These are phyloP conservation scores for Eurytoma californica DNA, from an alignment of 2,888 invertebrate species.

Conservation along the genomic window DNA sequence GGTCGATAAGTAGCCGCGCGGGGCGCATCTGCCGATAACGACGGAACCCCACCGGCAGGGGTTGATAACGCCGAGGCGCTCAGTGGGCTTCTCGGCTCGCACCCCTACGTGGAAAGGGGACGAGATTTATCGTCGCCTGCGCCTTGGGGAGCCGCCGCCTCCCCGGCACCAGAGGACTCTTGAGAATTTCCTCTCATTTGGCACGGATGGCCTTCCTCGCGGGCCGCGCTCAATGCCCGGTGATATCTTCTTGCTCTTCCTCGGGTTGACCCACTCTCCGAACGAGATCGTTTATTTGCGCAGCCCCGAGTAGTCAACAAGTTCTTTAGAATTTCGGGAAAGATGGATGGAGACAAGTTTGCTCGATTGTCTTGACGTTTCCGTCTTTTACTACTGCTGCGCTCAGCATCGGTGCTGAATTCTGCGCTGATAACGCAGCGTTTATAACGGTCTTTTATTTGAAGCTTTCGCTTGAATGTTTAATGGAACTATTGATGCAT, in stretches of 20 bases:
- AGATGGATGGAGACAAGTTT: not conserved
- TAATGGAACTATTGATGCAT: too few relatives aligned
- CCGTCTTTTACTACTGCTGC: not conserved
- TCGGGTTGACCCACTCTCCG: not conserved
- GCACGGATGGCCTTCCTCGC: constrained; percentile 6
- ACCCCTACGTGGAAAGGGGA: constrained; percentile 4
- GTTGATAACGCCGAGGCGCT: constrained; percentile 18
- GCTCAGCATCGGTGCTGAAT: not conserved
- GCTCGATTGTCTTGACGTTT: not conserved
- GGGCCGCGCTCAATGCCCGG: not conserved
- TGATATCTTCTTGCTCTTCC: constrained; percentile 11
- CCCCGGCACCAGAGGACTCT: constrained; percentile 24
- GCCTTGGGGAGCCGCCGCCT: not conserved
- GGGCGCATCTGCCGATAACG: constrained; percentile 30
- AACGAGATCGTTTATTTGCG: not conserved
- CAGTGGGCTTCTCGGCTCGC: not conserved
- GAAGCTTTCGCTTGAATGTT: not conserved
- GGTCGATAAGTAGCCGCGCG: constrained; percentile 32
- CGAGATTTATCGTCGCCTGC: constrained; percentile 10
- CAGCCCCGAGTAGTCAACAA: not conserved
- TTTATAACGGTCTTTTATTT: not conserved
- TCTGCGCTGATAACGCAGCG: not conserved
- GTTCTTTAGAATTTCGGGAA: not conserved
- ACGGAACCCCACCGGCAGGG: constrained; percentile 6
- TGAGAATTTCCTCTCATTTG: constrained; percentile 14